These are phyloP conservation scores for Crotalus helleri DNA, from an alignment of 2,113 vertebrate genomes.

Conservation along the genomic window DNA sequence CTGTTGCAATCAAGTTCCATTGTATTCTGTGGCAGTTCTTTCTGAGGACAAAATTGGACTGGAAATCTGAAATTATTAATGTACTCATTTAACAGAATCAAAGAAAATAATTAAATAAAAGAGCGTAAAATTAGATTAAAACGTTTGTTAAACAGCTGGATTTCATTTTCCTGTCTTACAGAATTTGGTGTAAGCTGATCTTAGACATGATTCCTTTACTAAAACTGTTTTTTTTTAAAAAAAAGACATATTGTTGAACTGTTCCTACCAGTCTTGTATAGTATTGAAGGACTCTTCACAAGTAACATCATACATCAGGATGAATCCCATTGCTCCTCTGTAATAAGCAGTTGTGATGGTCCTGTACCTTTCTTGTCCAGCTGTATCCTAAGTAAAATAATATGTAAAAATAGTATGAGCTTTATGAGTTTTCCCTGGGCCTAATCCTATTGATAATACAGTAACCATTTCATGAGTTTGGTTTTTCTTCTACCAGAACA, in stretches of 20 bases:
- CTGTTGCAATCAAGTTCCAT: not conserved
- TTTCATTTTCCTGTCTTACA: not conserved
- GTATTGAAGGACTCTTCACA: conserved; percentile 97
- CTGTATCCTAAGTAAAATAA: conserved; percentile 82
- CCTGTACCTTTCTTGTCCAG: conserved; percentile 95
- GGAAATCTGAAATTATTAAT: not conserved
- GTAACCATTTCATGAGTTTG: not conserved
- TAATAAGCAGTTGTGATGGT: conserved; percentile 99
- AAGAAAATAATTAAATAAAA: not conserved
- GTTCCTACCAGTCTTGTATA: conserved; percentile 91
- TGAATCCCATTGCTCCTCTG: conserved; percentile 96
- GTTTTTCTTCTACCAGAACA: not conserved
- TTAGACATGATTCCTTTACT: not conserved
- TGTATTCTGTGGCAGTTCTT: not conserved
- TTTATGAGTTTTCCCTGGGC: not conserved
- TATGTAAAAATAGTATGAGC: conserved; percentile 19
- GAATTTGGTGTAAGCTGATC: not conserved
- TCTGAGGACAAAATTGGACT: not conserved
- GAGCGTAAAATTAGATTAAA: not conserved
- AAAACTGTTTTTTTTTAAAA: not conserved
- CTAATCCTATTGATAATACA: not conserved
- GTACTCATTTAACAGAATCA: not conserved
- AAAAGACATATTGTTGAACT: not conserved
- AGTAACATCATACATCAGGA: conserved; percentile 97
- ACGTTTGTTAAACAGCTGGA: not conserved